Evolutionary conservation across 2,797 vertebrate genomes (phyloP).

Genomic region (Parambassis ranga): DNA sequence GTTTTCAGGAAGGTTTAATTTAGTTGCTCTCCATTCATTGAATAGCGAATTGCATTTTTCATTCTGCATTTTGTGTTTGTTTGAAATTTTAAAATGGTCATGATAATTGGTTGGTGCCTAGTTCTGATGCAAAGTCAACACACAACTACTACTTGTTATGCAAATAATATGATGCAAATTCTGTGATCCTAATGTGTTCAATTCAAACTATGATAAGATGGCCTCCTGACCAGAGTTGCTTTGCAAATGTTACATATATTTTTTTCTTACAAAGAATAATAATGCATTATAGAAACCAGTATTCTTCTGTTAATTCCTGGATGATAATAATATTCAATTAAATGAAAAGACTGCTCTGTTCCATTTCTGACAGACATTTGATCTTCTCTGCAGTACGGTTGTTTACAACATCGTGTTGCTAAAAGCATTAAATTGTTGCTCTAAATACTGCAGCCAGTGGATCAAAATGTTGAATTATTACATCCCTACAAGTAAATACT

Average conservation of each 20-base stretch:
- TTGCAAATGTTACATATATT: too few species aligned
- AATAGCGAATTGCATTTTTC: not conserved
- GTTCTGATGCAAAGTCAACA: not conserved
- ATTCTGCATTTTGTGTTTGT: too few species aligned
- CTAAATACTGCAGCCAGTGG: rapidly evolving
- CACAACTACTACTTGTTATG: not conserved
- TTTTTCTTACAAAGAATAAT: too few species aligned
- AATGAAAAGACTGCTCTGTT: too few species aligned
- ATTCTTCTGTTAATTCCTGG: too few species aligned
- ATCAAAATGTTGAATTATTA: not conserved
- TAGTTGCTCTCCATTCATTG: not conserved
- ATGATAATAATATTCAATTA: too few species aligned
- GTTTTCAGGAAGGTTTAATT: not conserved
- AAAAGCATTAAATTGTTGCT: too few species aligned
- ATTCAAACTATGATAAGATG: not conserved
- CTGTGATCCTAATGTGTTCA: not conserved
- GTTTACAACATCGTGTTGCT: too few species aligned
- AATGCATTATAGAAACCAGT: too few species aligned
- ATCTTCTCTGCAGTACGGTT: too few species aligned
- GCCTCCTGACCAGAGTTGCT: not conserved
- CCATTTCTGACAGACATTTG: too few species aligned
- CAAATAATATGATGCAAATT: conserved; percentile 4
- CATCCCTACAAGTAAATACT: too few species aligned
- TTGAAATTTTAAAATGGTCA: not conserved
- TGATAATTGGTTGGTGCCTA: not conserved